phyloP scores from a whole-genome alignment of 2,888 invertebrate genomes.

The Colostygia pectinataria region DNA sequence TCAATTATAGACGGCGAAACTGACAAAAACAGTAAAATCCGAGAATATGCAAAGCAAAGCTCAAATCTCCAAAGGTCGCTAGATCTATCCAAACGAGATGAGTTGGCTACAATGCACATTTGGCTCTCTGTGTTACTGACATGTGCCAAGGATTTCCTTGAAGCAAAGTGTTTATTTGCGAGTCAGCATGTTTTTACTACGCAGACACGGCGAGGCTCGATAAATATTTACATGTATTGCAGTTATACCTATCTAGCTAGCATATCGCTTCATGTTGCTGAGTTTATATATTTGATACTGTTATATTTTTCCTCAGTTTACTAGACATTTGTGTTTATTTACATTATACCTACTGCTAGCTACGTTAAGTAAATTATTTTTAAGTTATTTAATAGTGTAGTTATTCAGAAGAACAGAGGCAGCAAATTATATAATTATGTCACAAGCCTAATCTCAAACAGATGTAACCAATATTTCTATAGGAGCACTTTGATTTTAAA shows the following conservation, averaged over 20 bases:
- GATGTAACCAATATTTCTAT: too few relatives aligned
- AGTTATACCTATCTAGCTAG: neutral
- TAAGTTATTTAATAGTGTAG: too few relatives aligned
- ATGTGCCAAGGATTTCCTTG: slow-evolving; percentile 43
- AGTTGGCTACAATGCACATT: slow-evolving; percentile 17
- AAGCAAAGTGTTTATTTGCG: slow-evolving; percentile 20
- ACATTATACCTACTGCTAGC: neutral
- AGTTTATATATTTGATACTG: neutral
- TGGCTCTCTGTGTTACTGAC: slow-evolving; percentile 49
- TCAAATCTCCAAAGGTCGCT: neutral
- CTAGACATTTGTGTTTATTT: slow-evolving; percentile 17
- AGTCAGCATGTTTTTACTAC: slow-evolving; percentile 17
- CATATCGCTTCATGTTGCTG: slow-evolving; percentile 1
- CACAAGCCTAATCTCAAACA: too few relatives aligned
- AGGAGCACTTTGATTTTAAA: too few relatives aligned
- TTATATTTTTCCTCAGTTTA: neutral
- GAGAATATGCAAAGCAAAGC: neutral
- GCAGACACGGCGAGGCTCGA: neutral
- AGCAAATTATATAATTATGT: too few relatives aligned
- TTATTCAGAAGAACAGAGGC: too few relatives aligned
- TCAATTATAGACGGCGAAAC: too few relatives aligned
- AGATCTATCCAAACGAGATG: slow-evolving; percentile 3
- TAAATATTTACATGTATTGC: slow-evolving; percentile 10
- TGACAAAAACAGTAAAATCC: too few relatives aligned
- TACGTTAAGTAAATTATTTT: too few relatives aligned